Base-by-base conservation (phyloP, 2,113 vertebrate species). In the Tursiops truncatus region DNA sequence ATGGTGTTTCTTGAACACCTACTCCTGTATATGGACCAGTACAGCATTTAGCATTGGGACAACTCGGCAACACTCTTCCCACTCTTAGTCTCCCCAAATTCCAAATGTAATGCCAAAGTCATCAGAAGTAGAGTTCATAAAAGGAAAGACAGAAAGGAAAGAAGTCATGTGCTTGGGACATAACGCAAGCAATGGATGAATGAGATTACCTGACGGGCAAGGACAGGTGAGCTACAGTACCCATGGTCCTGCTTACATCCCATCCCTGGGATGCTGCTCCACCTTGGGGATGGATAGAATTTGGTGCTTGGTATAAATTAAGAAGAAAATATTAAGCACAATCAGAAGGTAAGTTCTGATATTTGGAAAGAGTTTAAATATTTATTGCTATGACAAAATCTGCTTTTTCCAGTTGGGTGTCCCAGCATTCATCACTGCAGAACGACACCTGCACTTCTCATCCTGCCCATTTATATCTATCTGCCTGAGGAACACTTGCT, bases 251-350 rank as follows among this genome's bases (percentile, higher is more conserved):
- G 3, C 31, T 8, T 1, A 15, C 3, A 5, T 0, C 67, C 38
- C 1, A 0, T 5, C 0, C 0, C 89, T 2, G 3, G n/a, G 28
- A 8, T 0, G 2, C 11, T 0, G 8, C n/a, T 47, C 31, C 50
- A 7, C 13, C 25, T 6, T 28, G 15, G 0, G 21, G 38, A 44
- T 1, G 4, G 73, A 15, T 0, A 20, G 0, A 0, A 1, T 2
- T 3, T 60, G 36, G 36, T 1, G 15, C 26, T 0, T 3, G 15
- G n/a, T 8, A 38, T 11, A 21, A 18, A 28, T 53, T 7, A 62
- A 60, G 88, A 67, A 1, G 44, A 44, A 28, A 33, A 33, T 0
- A 38, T 9, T 8, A 44, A 50, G 83, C 10, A 33, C 8, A 28
- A 2, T 12, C 38, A 36, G 44, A 63, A 58, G 33, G 28, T 12